phyloP scores from a whole-genome alignment of 2,888 invertebrate species.

The Drosophila ezoana region DNA sequence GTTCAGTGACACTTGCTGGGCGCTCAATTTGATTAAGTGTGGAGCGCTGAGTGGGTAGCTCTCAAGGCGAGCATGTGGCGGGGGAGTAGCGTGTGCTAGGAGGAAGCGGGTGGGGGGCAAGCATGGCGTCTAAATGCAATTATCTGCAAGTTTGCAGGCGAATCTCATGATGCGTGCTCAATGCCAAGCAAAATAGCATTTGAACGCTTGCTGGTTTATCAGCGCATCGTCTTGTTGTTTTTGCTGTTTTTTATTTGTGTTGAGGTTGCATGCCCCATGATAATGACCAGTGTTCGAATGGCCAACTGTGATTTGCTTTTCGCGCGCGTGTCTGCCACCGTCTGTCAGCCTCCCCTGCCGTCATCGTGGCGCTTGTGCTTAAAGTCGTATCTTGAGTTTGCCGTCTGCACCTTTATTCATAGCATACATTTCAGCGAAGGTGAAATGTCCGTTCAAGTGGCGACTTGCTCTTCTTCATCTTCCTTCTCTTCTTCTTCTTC shows the following conservation, averaged over 20 bases:
- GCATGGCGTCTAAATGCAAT: constrained; percentile 67
- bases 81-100: not conserved
- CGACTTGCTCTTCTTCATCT: constrained; percentile 15
- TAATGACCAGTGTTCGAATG: constrained; percentile 55
- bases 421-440: constrained; percentile 63
- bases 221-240: constrained; percentile 5
- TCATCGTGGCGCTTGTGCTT: not conserved
- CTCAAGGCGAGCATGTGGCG: constrained; percentile 28
- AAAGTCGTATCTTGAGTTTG: constrained; percentile 15
- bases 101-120: constrained; percentile 2
- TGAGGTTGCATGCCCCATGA: constrained; percentile 47
- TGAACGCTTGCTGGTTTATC: constrained; percentile 48
- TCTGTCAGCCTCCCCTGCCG: not conserved
- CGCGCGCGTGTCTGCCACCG: constrained; percentile 22
- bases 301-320: constrained; percentile 34
- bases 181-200: constrained; percentile 70
- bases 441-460: constrained; percentile 54
- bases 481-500: not conserved
- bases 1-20: constrained; percentile 74
- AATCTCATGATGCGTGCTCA: constrained; percentile 51
- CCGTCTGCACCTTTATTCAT: constrained; percentile 34
- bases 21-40: constrained; percentile 78
- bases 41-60: constrained; percentile 35
- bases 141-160: constrained; percentile 62
- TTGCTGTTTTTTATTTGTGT: constrained; percentile 22